These are phyloP conservation scores for Xylota segnis DNA, from an alignment of 2,888 invertebrate genomes.

Conservation along the genomic window DNA sequence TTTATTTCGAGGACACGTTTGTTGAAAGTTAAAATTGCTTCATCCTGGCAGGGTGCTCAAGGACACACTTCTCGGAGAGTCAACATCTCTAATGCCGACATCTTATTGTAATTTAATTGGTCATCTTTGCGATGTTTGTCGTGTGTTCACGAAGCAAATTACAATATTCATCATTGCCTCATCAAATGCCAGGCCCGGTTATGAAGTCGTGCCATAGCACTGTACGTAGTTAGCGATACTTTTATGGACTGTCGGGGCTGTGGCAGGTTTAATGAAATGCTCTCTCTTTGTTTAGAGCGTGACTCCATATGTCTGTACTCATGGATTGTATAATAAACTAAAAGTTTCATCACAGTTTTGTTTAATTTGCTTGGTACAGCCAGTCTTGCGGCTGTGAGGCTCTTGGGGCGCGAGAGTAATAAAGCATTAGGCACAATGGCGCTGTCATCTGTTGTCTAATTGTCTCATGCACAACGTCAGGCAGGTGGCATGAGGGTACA, in stretches of 20 bases:
- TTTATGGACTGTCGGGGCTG: not conserved
- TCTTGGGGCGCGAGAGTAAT: not conserved
- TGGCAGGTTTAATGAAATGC: not conserved
- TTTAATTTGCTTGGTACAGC: not conserved
- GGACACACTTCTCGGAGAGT: constrained; percentile 14
- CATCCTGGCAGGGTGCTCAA: not conserved
- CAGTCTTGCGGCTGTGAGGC: not conserved
- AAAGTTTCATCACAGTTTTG: constrained; percentile 18
- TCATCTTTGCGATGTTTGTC: not conserved
- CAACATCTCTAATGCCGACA: not conserved
- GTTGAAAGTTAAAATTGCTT: not conserved
- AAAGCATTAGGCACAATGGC: constrained; percentile 10
- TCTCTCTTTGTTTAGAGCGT: constrained; percentile 5
- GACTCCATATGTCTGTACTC: constrained; percentile 13
- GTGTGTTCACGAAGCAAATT: constrained; percentile 10
- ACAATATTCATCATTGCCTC: constrained; percentile 26
- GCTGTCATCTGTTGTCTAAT: constrained; percentile 13
- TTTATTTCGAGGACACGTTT: constrained; percentile 6
- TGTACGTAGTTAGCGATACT: not conserved
- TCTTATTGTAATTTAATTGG: constrained; percentile 1
- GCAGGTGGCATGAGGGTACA: constrained; percentile 36
- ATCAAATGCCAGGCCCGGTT: constrained; percentile 19
- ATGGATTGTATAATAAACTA: not conserved
- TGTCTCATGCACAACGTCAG: constrained; percentile 37
- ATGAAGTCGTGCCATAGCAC: not conserved